Base-by-base conservation (phyloP, 2,888 invertebrate genomes). In the Teleogryllus oceanicus region DNA sequence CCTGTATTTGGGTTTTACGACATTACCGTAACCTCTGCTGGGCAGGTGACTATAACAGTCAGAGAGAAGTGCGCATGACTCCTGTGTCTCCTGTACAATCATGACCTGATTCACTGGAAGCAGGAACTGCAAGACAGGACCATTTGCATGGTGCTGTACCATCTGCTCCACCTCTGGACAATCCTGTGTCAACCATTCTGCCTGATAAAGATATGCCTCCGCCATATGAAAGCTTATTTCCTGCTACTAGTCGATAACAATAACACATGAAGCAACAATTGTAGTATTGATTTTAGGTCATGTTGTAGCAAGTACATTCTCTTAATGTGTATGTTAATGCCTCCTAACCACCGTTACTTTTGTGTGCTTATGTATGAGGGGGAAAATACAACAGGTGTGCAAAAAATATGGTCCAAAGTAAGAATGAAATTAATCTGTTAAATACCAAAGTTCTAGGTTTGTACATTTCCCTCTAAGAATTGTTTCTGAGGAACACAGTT, bases 171-270 rank as follows among this genome's bases (percentile, higher is more conserved):
- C 62, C 62, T 62, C 5, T 62, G 16, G 62, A 62, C n/a, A n/a
- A 13, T 62, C 16, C 16, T 62, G 62, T 18, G 10, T n/a, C 62
- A n/a, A 62, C 13, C 16, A 62, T 62, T 62, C 62, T 62, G 13
- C 62, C 13, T n/a, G 62, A 62, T 62, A 62, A 62, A 62, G 62
- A 62, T 62, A 18, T 62, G n/a, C 62, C 62, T 62, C 62, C 62
- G 4, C n/a, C 62, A 5, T 62, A 62, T n/a, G 62, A 62, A 18
- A 18, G 16, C 62, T 62, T 62, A 62, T 62, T 62, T n/a, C 62
- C 62, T n/a, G n/a, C 11, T 62, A 62, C 16, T n/a, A 62, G 62
- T 62, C 62, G 62, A 62, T 62, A n/a, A 62, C 62, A 62, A 37
- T 37, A 37, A 37, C 37, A 37, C 8, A 37, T 37, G 37, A 8